Conservation (phyloP, 92 coral and sea anemone genomes). For the Scolanthus callimorphus region DNA sequence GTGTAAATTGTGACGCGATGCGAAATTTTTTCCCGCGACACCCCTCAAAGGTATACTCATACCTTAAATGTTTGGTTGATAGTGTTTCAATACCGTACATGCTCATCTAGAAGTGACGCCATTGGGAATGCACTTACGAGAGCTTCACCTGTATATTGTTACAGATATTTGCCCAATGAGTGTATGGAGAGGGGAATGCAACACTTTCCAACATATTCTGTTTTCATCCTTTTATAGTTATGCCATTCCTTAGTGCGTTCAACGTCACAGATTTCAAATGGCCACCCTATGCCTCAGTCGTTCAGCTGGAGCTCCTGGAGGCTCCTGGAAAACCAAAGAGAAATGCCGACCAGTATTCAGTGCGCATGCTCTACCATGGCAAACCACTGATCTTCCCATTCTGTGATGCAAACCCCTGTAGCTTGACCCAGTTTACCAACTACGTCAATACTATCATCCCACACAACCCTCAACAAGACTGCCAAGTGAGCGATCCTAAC, state of each 20-base stretch:
- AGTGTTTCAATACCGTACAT: no score
- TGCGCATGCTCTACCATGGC: conserved; percentile 77
- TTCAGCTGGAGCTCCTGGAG: conserved; percentile 72
- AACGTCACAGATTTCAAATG: conserved; percentile 74
- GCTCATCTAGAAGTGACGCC: no score
- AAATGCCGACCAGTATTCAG: conserved; percentile 38
- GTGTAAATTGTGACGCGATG: no score
- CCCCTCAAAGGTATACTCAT: no score
- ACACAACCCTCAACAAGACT: conserved; percentile 45
- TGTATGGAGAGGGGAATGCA: no score
- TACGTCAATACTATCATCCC: conserved; percentile 59
- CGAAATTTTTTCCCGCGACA: no score
- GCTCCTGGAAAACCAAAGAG: conserved; percentile 13
- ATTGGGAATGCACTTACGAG: no score
- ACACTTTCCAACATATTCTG: no score
- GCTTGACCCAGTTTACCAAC: conserved; percentile 47
- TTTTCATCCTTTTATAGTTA: conserved; percentile 33
- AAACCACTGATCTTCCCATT: conserved; percentile 60
- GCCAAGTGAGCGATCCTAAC: conserved; percentile 39
- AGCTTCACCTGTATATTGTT: no score
- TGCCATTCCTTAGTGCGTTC: conserved; percentile 72
- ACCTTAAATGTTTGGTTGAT: no score
- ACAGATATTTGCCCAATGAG: no score
- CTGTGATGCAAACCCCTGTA: conserved; percentile 73
- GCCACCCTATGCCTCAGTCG: conserved; percentile 88